Conservation (phyloP, 1,140 invertebrate species). For the Pseudomyrmex pallidus region DNA sequence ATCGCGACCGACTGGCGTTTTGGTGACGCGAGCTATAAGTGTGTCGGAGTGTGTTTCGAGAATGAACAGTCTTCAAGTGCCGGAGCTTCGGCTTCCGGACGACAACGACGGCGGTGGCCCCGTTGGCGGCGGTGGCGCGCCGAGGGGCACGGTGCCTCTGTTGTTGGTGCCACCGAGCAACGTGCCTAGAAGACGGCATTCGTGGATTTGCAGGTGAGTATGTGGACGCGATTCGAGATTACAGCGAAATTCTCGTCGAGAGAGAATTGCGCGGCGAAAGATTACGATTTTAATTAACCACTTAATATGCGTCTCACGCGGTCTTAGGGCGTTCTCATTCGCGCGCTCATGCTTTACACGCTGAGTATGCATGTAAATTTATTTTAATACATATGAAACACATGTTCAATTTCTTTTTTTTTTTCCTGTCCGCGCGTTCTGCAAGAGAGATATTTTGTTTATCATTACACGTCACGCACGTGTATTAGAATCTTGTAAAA, state of each 20-base stretch:
- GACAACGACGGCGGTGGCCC: constrained; percentile 75
- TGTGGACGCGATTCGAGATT: neutral
- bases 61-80: constrained; percentile 83
- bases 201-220: constrained; percentile 85
- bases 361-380: neutral
- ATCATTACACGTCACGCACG: neutral
- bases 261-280: neutral
- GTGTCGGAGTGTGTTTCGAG: constrained; percentile 53
- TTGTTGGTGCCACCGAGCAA: constrained; percentile 81
- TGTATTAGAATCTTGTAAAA: neutral
- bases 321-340: neutral
- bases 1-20: constrained; percentile 58
- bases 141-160: constrained; percentile 76
- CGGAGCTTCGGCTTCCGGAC: constrained; percentile 83
- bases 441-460: neutral
- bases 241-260: neutral
- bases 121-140: constrained; percentile 48
- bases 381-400: neutral
- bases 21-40: constrained; percentile 70
- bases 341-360: neutral
- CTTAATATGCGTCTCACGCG: constrained; percentile 33
- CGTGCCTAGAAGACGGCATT: constrained; percentile 83
- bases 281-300: constrained; percentile 47
- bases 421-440: neutral
- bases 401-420: neutral